phyloP scores from a whole-genome alignment of 1,140 invertebrate genomes.

The Bombyx mandarina region DNA sequence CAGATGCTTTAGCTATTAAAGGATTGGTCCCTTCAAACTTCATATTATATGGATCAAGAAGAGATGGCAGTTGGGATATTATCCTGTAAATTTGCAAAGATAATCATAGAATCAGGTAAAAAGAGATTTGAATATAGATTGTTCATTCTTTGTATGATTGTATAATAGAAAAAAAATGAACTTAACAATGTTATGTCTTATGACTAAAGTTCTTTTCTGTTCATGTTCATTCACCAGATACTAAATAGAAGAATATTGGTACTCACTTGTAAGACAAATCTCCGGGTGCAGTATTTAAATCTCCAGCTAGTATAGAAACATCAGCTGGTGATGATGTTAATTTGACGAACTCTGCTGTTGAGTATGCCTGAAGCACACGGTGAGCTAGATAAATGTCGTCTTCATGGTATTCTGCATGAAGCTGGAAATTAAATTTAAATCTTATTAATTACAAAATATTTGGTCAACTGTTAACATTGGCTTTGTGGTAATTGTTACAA shows the following conservation, averaged over 20 bases:
- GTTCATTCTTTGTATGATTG: too few species aligned
- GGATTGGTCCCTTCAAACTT: conserved; percentile 26
- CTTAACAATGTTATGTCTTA: too few species aligned
- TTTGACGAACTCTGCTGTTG: conserved; percentile 93
- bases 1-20: conserved; percentile 29
- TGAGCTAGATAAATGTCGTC: conserved; percentile 93
- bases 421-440: conserved; percentile 64
- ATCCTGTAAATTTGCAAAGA: conserved; percentile 51
- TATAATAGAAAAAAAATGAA: too few species aligned
- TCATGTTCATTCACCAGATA: too few species aligned
- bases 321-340: conserved; percentile 85
- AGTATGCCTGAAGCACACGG: conserved; percentile 92
- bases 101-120: conserved; percentile 5
- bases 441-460: too few species aligned
- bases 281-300: conserved; percentile 91
- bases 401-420: conserved; percentile 95
- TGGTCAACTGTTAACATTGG: too few species aligned
- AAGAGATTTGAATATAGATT: not conserved
- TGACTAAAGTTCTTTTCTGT: too few species aligned
- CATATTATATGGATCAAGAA: conserved; percentile 64
- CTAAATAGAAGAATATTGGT: not conserved
- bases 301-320: conserved; percentile 89
- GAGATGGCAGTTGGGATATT: conserved; percentile 67
- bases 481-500: not conserved
- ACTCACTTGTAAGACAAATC: conserved; percentile 85